These are phyloP conservation scores for Leptonema lineaticorne DNA, from an alignment of 1,140 invertebrate genomes.

Conservation along the genomic window DNA sequence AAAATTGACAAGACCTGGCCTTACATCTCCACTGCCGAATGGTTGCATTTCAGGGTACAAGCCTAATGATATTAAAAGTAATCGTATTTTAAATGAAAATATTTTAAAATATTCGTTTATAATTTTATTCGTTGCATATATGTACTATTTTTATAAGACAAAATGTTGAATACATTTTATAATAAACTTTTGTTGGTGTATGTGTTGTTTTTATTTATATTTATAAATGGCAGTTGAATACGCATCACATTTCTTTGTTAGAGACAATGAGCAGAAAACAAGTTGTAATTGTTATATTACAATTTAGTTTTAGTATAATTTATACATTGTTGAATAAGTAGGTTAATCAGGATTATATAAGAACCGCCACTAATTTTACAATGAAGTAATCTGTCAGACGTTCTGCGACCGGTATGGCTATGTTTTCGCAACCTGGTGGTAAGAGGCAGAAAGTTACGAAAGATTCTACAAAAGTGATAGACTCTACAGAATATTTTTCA, in stretches of 20 bases:
- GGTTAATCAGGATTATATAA: not conserved
- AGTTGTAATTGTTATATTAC: not conserved
- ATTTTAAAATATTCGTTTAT: constrained; percentile 4
- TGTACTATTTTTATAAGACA: constrained; percentile 21
- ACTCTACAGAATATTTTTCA: constrained; percentile 52
- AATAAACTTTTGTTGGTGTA: not conserved
- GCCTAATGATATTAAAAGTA: not conserved
- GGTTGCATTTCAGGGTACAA: constrained; percentile 51
- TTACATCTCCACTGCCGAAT: constrained; percentile 53
- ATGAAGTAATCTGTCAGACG: too few species aligned
- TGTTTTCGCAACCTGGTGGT: constrained; percentile 46
- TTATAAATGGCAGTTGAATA: not conserved
- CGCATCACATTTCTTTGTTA: not conserved
- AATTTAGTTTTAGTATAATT: not conserved
- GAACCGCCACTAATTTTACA: too few species aligned
- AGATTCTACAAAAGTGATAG: constrained; percentile 42
- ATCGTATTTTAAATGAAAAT: not conserved
- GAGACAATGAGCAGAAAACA: not conserved
- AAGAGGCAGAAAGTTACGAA: constrained; percentile 50
- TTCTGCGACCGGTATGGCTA: too few species aligned
- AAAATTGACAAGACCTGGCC: constrained; percentile 52
- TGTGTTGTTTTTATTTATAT: not conserved
- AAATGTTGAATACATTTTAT: not conserved
- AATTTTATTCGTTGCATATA: not conserved
- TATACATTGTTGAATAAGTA: not conserved